Conservation (phyloP, 2,797 vertebrate species). For the Eurystomus glaucurus region DNA sequence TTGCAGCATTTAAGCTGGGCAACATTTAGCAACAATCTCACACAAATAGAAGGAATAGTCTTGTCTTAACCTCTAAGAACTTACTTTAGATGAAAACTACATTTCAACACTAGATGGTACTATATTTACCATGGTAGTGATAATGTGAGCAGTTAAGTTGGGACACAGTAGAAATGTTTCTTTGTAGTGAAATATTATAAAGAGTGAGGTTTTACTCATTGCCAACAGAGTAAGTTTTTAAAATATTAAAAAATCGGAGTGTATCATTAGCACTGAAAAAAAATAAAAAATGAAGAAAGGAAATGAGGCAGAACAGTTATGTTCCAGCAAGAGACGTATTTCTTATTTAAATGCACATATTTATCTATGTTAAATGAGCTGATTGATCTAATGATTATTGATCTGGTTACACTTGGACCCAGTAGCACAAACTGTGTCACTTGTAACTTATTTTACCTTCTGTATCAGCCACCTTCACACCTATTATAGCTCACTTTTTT, state of each 20-base stretch:
- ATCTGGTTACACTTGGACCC: neutral
- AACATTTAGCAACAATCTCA: slow-evolving; percentile 89
- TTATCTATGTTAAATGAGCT: neutral
- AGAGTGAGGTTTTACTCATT: neutral
- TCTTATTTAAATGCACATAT: neutral
- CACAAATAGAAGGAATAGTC: slow-evolving; percentile 85
- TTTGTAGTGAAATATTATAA: neutral
- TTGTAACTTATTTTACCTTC: no score
- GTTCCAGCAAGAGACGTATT: neutral
- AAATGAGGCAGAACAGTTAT: neutral
- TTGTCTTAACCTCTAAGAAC: slow-evolving; percentile 86
- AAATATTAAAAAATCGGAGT: neutral
- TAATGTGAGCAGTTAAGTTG: neutral
- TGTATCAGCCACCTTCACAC: no score
- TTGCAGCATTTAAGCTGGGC: slow-evolving; percentile 87
- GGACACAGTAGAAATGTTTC: neutral
- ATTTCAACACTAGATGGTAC: slow-evolving; percentile 88
- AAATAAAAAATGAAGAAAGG: neutral
- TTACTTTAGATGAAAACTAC: slow-evolving; percentile 89
- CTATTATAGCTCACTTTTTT: neutral
- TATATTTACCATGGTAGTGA: neutral
- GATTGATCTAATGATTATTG: neutral
- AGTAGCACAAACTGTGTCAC: neutral
- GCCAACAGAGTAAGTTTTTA: neutral
- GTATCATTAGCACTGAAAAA: neutral